These are phyloP conservation scores for Rostratula benghalensis DNA, from an alignment of 2,113 vertebrate species.

Conservation along the genomic window DNA sequence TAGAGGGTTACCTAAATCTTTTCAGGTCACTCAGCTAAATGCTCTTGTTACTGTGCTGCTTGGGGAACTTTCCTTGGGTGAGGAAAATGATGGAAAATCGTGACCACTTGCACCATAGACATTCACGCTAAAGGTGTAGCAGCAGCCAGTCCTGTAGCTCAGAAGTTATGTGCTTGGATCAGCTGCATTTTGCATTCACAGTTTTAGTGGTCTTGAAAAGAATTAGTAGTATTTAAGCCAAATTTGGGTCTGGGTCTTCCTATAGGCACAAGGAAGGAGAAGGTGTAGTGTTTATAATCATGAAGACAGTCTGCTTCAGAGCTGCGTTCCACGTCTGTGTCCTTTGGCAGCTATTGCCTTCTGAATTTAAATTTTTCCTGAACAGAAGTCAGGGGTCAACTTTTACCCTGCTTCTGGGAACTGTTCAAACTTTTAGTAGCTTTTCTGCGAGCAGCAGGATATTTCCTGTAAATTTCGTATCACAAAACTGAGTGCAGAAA, in stretches of 20 bases:
- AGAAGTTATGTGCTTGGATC: slow-evolving; percentile 70
- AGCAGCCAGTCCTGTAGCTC: slow-evolving; percentile 77
- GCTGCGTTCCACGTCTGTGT: not conserved
- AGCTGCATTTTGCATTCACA: not conserved
- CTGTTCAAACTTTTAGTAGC: not conserved
- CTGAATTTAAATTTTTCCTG: not conserved
- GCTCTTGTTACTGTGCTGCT: slow-evolving; percentile 78
- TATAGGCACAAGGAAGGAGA: not conserved
- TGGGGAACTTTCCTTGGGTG: slow-evolving; percentile 77
- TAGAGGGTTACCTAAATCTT: not conserved
- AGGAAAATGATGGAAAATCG: slow-evolving; percentile 81
- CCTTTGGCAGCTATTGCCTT: not conserved
- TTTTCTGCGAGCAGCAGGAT: not conserved
- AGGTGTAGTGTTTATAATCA: not conserved
- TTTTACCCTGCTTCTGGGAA: not conserved
- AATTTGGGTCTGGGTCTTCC: not conserved
- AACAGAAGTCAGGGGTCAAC: not conserved
- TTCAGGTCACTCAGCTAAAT: slow-evolving; percentile 82
- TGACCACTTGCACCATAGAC: slow-evolving; percentile 83
- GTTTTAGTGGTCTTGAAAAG: not conserved
- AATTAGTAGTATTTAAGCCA: not conserved
- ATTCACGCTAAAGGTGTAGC: slow-evolving; percentile 82
- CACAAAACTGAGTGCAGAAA: not conserved
- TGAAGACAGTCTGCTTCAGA: not conserved
- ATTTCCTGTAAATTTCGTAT: not conserved